These are phyloP conservation scores for Drosophila oshimai DNA, from an alignment of 1,140 invertebrate species.

Conservation along the genomic window DNA sequence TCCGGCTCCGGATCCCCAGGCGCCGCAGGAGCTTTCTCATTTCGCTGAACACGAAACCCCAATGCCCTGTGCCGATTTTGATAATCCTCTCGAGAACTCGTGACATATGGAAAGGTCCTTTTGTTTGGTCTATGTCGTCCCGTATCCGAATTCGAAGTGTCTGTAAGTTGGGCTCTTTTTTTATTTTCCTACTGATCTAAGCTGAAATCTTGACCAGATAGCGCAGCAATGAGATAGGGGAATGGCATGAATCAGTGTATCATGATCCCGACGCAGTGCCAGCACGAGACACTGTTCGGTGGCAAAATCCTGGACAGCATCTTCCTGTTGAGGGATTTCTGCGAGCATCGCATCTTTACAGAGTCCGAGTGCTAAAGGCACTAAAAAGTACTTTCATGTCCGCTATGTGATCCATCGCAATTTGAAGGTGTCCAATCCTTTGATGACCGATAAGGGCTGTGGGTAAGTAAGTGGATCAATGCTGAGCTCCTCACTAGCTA, in stretches of 20 bases:
- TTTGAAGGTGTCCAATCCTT: constrained; percentile 97
- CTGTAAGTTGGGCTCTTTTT: constrained; percentile 87
- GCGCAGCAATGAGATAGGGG: constrained; percentile 95
- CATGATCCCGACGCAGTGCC: constrained; percentile 93
- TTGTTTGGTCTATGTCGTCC: constrained; percentile 95
- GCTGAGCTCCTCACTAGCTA: not conserved
- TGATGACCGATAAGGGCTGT: constrained; percentile 99
- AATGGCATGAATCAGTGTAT: constrained; percentile 98
- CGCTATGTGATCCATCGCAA: constrained; percentile 98
- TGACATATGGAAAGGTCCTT: not conserved
- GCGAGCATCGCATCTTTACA: constrained; percentile 97
- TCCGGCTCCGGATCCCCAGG: constrained; percentile 87
- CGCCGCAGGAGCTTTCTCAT: constrained; percentile 90
- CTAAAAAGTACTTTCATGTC: constrained; percentile 95
- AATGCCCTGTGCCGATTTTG: constrained; percentile 84
- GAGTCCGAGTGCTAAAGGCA: constrained; percentile 97
- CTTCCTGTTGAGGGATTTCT: constrained; percentile 99
- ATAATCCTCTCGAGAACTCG: not conserved
- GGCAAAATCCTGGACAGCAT: constrained; percentile 96
- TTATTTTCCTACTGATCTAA: not conserved
- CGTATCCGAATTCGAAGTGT: constrained; percentile 98
- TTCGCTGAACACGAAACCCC: constrained; percentile 90
- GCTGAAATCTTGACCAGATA: constrained; percentile 84
- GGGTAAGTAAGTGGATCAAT: constrained; percentile 36
- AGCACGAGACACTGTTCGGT: constrained; percentile 96